Evolutionary conservation across 2,888 invertebrate species (phyloP).

Genomic region (Notodonta dromedarius): DNA sequence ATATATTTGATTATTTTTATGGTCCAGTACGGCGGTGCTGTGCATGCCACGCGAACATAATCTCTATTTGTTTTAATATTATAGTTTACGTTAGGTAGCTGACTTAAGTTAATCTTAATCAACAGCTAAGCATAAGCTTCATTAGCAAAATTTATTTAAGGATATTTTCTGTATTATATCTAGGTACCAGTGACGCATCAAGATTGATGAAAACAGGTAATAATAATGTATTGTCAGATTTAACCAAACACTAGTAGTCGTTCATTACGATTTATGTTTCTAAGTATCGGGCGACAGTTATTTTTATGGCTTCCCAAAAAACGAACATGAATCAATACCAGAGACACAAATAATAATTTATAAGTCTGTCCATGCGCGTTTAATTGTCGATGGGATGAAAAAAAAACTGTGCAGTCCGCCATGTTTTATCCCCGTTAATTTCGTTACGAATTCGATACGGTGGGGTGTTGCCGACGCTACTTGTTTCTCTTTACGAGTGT

Average conservation of each 20-base stretch:
- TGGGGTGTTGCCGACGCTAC: conserved; percentile 48
- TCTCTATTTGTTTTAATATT: conserved; percentile 79
- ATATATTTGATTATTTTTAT: conserved; percentile 85
- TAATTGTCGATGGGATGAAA: conserved; percentile 62
- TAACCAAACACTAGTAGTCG: conserved; percentile 57
- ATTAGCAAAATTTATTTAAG: too few species aligned
- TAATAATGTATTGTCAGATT: conserved; percentile 10
- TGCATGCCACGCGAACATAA: conserved; percentile 65
- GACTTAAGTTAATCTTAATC: neutral
- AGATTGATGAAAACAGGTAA: too few species aligned
- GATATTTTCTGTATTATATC: too few species aligned
- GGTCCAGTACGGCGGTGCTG: conserved; percentile 79
- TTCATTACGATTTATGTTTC: conserved; percentile 67
- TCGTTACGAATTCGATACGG: conserved; percentile 64
- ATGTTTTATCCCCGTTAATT: conserved; percentile 63
- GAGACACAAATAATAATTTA: conserved; percentile 73
- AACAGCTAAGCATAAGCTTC: too few species aligned
- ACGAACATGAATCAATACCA: conserved; percentile 68
- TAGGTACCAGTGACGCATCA: too few species aligned
- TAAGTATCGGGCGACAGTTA: conserved; percentile 73
- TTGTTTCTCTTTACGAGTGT: conserved; percentile 45
- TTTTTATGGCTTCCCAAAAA: conserved; percentile 78
- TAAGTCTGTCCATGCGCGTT: conserved; percentile 60
- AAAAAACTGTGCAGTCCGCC: conserved; percentile 48
- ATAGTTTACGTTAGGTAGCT: neutral